Evolutionary conservation across 2,888 invertebrate species (phyloP), one percentile per base, ranked within the genome.

Genomic region (Heteromurus nitidus): DNA sequence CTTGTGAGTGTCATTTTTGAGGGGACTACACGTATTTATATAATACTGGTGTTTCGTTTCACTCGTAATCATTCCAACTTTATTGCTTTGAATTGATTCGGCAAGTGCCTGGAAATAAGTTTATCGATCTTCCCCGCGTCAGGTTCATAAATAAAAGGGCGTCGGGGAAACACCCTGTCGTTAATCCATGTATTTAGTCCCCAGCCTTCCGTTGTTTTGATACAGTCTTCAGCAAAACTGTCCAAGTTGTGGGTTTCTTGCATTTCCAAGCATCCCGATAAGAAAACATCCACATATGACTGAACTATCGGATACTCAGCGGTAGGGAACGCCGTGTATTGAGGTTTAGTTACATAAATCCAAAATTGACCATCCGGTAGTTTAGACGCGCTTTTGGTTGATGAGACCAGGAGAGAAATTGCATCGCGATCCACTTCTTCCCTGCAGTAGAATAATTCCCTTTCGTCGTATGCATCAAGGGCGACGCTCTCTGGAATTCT

Each of bases 281-380:
- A 18, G 47, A 82, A 82, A 28, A 68, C 44, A 22, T 82, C 82
- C 0, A 82, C 82, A 44, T 82, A 82, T 2, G 79, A 74, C 30
- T 80, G 68, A 0, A 80, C 72, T 3, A 82, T 79, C 1, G 82
- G 82, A 44, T 73, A 72, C 36, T 20, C 28, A 13, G 44, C 44
- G 31, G 50, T 53, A 0, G 82, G 77, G n/a, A 26, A 42, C 2
- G 18, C 64, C 42, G 72, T 42, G 55, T 44, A 24, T 22, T n/a
- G 44, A 7, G 73, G 73, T 44, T 55, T 58, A 1, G 42, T 74
- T 18, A 68, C 62, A 24, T 82, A 82, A 55, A 80, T 69, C 79
- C 79, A 82, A 28, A 73, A 82, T 31, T 73, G 50, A 3, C 36
- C 42, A 9, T n/a, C n/a, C 13, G 44, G 44, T 9, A 44, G n/a